Conservation (phyloP, 2,113 vertebrate genomes). For the Naja naja region DNA sequence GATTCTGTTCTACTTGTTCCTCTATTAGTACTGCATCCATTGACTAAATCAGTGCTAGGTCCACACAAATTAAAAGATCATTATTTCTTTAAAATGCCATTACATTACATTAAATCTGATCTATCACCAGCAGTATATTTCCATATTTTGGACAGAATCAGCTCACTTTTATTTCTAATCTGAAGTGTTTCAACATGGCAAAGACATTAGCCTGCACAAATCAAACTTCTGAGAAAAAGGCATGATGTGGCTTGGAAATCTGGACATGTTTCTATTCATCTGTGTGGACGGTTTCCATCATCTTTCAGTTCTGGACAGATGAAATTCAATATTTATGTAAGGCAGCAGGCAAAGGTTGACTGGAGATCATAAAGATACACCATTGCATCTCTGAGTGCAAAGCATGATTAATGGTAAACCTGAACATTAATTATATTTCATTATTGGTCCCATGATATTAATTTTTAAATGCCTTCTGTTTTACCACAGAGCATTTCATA, state of each 20-base stretch:
- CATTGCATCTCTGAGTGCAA: not conserved
- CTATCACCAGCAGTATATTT: not conserved
- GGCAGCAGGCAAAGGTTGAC: not conserved
- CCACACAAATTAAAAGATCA: not conserved
- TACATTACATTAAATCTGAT: constrained; percentile 9
- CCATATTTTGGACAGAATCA: not conserved
- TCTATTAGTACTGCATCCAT: not conserved
- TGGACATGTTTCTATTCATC: not conserved
- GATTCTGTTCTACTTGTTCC: not conserved
- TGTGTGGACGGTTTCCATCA: not conserved
- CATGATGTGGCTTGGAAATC: not conserved
- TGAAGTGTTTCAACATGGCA: not conserved
- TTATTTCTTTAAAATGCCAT: not conserved
- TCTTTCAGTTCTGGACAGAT: not conserved
- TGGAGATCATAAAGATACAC: not conserved
- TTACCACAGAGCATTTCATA: not conserved
- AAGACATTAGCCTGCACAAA: not conserved
- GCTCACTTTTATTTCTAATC: not conserved
- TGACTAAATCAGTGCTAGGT: not conserved
- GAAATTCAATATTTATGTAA: not conserved
- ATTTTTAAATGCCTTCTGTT: not conserved
- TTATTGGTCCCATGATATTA: not conserved
- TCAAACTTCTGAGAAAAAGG: not conserved
- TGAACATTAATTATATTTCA: not conserved
- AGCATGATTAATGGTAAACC: not conserved